Evolutionary conservation across 2,797 vertebrate species (phyloP).

Genomic region (Poecilia wingei): DNA sequence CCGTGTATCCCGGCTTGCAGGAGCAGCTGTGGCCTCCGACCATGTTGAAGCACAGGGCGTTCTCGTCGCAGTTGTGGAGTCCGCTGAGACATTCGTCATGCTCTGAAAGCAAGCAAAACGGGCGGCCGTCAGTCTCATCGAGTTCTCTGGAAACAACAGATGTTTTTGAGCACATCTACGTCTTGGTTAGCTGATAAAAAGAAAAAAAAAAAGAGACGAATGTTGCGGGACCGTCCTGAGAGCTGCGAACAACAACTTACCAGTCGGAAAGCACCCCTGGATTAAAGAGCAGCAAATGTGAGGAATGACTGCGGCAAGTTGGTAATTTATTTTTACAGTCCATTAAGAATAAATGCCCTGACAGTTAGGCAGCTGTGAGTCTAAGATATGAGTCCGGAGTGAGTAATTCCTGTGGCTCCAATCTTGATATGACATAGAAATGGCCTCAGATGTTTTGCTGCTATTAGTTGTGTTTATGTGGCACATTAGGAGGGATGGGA

Average conservation of each 20-base stretch:
- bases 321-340: conserved; percentile 37
- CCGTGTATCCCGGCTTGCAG: conserved; percentile 93
- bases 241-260: conserved; percentile 27
- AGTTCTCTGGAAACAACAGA: conserved; percentile 4
- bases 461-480: conserved; percentile 36
- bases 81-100: conserved; percentile 93
- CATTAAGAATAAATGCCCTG: conserved; percentile 48
- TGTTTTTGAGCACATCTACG: not conserved
- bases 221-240: not conserved
- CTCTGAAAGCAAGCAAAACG: conserved; percentile 78
- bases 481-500: conserved; percentile 1
- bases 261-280: conserved; percentile 30
- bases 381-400: conserved; percentile 44
- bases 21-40: conserved; percentile 96
- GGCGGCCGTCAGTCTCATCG: not conserved
- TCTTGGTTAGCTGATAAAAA: not conserved
- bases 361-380: conserved; percentile 45
- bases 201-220: not conserved
- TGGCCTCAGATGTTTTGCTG: conserved; percentile 27
- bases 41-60: conserved; percentile 96
- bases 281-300: conserved; percentile 35
- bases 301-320: conserved; percentile 24
- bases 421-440: conserved; percentile 31
- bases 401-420: conserved; percentile 32
- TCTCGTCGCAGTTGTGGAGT: conserved; percentile 93